Percentiles rank a stretch among this genome's conserved stretches.
phyloP scores from a whole-genome alignment of 2,113 vertebrate genomes.

The Tor tambroides region DNA sequence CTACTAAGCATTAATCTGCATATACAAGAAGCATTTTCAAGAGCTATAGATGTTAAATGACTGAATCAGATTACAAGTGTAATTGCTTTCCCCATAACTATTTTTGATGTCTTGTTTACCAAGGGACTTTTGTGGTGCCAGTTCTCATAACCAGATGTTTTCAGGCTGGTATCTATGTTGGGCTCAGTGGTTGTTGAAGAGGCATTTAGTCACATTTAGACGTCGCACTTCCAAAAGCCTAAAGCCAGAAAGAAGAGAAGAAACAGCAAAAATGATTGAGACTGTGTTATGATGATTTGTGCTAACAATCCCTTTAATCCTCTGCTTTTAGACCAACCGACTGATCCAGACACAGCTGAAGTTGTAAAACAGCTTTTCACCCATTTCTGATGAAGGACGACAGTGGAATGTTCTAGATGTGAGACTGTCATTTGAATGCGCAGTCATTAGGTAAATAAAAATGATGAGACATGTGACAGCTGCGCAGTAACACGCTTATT shows the following conservation, averaged over 20 bases:
- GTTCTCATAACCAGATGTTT: conserved; percentile 76
- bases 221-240: conserved; percentile 58
- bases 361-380: neutral
- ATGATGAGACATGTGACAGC: neutral
- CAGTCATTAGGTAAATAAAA: neutral
- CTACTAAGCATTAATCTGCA: neutral
- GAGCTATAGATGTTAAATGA: neutral
- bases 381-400: neutral
- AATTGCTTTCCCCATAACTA: neutral
- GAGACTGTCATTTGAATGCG: neutral
- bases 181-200: conserved; percentile 55
- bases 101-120: conserved; percentile 56
- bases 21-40: neutral
- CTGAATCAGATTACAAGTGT: neutral
- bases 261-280: neutral
- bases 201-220: conserved; percentile 40
- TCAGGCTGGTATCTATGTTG: conserved; percentile 59
- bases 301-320: neutral
- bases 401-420: neutral
- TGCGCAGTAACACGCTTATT: neutral
- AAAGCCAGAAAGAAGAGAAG: conserved; percentile 45
- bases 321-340: conserved; percentile 9
- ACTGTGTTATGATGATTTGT: neutral
- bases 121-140: conserved; percentile 64
- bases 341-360: neutral